Conservation (phyloP, 1,140 invertebrate genomes). For the Microplitis demolitor region DNA sequence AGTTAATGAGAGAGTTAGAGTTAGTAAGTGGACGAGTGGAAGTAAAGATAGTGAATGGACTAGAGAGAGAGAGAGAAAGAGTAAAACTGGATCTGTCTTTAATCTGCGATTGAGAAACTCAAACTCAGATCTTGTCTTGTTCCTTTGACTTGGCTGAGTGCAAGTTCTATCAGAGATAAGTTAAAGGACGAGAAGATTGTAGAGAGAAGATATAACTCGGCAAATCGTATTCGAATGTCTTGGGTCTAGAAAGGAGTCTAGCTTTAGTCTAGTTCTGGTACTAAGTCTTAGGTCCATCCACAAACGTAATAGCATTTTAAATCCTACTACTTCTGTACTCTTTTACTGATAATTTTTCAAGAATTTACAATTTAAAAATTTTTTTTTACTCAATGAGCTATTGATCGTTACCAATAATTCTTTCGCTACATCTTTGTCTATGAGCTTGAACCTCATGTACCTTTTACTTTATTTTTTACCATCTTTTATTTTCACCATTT, state of each 20-base stretch:
- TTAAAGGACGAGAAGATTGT: neutral
- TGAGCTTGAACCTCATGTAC: neutral
- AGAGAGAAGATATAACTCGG: neutral
- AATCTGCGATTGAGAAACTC: constrained; percentile 3
- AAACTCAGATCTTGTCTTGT: neutral
- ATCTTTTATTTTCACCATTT: neutral
- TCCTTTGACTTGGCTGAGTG: neutral
- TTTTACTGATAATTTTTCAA: neutral
- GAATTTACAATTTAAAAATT: neutral
- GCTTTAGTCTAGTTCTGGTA: no score
- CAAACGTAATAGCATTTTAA: neutral
- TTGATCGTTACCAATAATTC: neutral
- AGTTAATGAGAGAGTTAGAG: no score
- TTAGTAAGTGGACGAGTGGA: no score
- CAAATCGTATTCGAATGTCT: neutral
- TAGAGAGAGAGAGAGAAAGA: no score
- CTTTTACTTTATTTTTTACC: neutral
- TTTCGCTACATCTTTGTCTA: neutral
- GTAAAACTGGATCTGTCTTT: neutral
- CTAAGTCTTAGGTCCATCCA: neutral
- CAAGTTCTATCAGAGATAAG: neutral
- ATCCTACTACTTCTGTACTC: neutral
- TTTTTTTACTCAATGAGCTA: neutral
- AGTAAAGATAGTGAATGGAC: no score
- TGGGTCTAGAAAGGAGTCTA: neutral